These are phyloP conservation scores for Artibeus jamaicensis DNA, from an alignment of 2,797 vertebrate species.

Conservation along the genomic window DNA sequence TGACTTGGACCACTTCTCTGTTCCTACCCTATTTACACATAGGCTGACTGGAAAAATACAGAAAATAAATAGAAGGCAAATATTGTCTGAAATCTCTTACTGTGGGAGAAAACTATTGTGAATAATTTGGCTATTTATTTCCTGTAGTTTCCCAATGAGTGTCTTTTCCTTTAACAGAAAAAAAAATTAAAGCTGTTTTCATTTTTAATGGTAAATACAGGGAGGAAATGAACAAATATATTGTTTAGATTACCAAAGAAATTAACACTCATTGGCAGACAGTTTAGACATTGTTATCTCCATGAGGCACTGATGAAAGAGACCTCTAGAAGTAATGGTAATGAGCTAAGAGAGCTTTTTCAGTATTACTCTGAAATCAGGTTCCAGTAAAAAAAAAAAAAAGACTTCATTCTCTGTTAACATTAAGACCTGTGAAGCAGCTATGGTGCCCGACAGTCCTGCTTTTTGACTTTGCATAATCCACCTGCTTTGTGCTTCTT, in stretches of 20 bases:
- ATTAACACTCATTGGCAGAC: background rate
- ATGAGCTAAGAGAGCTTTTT: background rate
- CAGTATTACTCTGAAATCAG: constrained; percentile 16
- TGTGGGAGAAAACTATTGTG: background rate
- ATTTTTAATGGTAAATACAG: background rate
- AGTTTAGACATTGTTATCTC: constrained; percentile 31
- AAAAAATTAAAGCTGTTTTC: background rate
- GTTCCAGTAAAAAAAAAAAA: background rate
- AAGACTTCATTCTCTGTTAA: background rate
- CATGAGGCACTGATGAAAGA: background rate
- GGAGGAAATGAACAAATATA: background rate
- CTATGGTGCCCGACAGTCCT: background rate
- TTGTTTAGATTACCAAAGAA: constrained; percentile 14
- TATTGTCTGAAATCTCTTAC: background rate
- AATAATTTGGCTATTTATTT: background rate
- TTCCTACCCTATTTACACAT: background rate
- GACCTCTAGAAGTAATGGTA: background rate
- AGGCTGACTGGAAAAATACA: background rate
- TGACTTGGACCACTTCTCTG: background rate
- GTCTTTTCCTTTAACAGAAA: background rate
- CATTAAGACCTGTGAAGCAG: background rate
- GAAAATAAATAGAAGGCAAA: constrained; percentile 1
- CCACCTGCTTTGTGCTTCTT: constrained; percentile 3
- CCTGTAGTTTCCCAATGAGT: background rate
- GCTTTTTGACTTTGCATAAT: background rate